phyloP scores from a whole-genome alignment of 2,797 vertebrate genomes.

The Antrozous pallidus region DNA sequence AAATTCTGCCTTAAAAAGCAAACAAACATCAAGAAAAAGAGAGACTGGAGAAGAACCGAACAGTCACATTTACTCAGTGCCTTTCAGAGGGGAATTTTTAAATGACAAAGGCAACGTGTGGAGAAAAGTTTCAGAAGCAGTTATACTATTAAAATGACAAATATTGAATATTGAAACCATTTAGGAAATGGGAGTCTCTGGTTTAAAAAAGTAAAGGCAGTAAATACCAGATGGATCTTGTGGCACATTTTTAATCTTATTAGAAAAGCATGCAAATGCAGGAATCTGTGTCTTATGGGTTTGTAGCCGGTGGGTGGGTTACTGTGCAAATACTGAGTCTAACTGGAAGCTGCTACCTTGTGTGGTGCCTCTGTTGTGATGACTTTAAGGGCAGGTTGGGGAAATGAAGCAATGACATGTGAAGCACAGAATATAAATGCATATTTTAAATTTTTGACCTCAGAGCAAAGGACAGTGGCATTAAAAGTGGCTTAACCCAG shows the following conservation, averaged over 20 bases:
- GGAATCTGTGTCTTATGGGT: background rate
- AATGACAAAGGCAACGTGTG: background rate
- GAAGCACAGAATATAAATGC: background rate
- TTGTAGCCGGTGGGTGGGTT: background rate
- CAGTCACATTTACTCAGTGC: background rate
- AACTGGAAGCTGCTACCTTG: background rate
- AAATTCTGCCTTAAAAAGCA: background rate
- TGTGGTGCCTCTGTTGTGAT: background rate
- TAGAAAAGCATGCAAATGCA: background rate
- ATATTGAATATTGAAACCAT: background rate
- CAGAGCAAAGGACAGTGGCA: background rate
- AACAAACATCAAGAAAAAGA: background rate
- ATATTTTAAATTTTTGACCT: background rate
- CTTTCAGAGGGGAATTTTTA: background rate
- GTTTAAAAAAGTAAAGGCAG: background rate
- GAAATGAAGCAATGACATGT: background rate
- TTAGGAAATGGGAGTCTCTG: background rate
- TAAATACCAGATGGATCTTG: background rate
- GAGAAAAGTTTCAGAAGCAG: conserved; percentile 1
- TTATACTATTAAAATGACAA: background rate
- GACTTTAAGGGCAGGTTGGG: background rate
- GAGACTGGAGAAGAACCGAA: background rate
- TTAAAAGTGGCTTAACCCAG: background rate
- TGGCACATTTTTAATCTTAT: conserved; percentile 5
- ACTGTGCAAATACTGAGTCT: background rate